Evolutionary conservation across 2,888 invertebrate species (phyloP).

Genomic region (Ephialtes manifestator): DNA sequence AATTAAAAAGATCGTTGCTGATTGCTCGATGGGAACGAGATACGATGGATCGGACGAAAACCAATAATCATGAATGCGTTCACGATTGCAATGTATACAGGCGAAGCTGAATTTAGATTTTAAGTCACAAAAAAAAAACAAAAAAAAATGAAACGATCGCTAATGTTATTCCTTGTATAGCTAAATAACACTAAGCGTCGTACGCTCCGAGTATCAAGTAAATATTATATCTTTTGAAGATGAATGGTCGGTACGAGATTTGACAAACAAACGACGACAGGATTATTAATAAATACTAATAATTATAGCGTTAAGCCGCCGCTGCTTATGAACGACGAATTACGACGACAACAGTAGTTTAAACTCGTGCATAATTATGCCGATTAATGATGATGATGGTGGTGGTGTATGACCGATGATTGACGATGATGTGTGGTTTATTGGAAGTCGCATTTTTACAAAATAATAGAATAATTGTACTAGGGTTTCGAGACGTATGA

Average conservation of each 20-base stretch:
- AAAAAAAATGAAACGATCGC: slow-evolving; percentile 73
- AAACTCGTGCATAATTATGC: slow-evolving; percentile 59
- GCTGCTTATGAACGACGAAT: slow-evolving; percentile 36
- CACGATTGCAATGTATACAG: background rate
- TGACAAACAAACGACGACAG: slow-evolving; percentile 51
- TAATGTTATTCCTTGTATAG: slow-evolving; percentile 79
- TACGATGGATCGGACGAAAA: background rate
- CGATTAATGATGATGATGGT: slow-evolving; percentile 64
- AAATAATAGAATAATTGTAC: slow-evolving; percentile 76
- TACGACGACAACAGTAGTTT: slow-evolving; percentile 55
- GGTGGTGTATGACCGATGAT: slow-evolving; percentile 18
- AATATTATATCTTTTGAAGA: slow-evolving; percentile 53
- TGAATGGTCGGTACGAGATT: slow-evolving; percentile 31
- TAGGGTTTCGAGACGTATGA: slow-evolving; percentile 73
- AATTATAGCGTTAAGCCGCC: slow-evolving; percentile 50
- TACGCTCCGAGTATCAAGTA: slow-evolving; percentile 46
- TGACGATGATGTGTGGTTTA: slow-evolving; percentile 69
- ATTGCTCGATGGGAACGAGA: slow-evolving; percentile 21
- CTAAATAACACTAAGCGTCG: slow-evolving; percentile 65
- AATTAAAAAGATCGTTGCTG: slow-evolving; percentile 15
- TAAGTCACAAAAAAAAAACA: slow-evolving; percentile 62
- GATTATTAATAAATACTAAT: slow-evolving; percentile 57
- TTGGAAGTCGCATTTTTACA: slow-evolving; percentile 78
- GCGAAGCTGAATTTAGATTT: slow-evolving; percentile 40
- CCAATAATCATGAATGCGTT: slow-evolving; percentile 47